These are phyloP conservation scores for Takifugu flavidus DNA, from an alignment of 2,113 vertebrate genomes.

Conservation along the genomic window DNA sequence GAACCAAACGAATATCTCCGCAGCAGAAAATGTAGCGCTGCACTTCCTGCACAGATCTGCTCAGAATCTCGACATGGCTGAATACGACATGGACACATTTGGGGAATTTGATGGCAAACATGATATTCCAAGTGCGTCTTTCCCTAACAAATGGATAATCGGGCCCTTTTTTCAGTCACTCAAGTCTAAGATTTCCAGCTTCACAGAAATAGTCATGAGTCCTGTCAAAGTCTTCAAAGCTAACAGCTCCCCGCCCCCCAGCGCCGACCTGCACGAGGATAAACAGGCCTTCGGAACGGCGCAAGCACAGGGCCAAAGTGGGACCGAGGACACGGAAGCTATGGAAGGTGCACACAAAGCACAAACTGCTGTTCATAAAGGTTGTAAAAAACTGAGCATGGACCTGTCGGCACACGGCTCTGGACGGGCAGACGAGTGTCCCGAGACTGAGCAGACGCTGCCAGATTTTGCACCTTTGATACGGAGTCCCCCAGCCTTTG, in stretches of 20 bases:
- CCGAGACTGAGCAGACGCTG: conserved; percentile 10
- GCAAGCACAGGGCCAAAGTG: conserved; percentile 8
- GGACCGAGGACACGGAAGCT: neutral
- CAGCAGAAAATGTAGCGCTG: conserved; percentile 12
- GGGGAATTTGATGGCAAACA: neutral
- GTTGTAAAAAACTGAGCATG: conserved; percentile 46
- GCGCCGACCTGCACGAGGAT: neutral
- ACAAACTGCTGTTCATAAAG: neutral
- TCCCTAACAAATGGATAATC: conserved; percentile 77
- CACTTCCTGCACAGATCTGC: neutral
- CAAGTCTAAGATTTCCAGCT: conserved; percentile 85
- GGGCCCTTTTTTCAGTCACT: conserved; percentile 82
- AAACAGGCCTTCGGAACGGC: neutral
- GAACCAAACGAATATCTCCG: neutral
- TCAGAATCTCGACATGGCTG: neutral
- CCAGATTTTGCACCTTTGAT: conserved; percentile 25
- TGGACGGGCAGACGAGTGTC: conserved; percentile 14
- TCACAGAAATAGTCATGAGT: conserved; percentile 87
- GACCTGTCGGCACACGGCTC: conserved; percentile 12
- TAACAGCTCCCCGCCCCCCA: conserved; percentile 24
- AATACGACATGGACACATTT: conserved; percentile 14
- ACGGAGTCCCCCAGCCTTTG: neutral
- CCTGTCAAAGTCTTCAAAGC: conserved; percentile 74
- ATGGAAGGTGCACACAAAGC: neutral
- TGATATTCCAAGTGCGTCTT: conserved; percentile 26